These are phyloP conservation scores for Acanthis flammea DNA, from an alignment of 2,797 vertebrate species.

Conservation along the genomic window DNA sequence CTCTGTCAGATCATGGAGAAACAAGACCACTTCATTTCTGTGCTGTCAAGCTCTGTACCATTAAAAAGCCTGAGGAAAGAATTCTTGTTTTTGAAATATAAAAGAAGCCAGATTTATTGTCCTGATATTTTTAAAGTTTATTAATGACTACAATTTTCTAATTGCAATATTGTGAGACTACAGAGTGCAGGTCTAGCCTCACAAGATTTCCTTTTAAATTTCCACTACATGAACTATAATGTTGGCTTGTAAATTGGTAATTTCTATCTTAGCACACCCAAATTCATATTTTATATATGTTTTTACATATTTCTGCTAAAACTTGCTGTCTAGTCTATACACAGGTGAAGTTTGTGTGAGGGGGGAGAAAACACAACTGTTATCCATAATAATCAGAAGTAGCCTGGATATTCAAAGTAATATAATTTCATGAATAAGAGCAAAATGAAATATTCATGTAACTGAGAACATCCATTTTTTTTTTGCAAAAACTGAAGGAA, in stretches of 20 bases:
- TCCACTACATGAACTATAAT: not conserved
- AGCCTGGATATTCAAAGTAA: not conserved
- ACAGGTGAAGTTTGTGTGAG: not conserved
- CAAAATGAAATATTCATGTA: not conserved
- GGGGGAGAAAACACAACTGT: not conserved
- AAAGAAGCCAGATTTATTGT: not conserved
- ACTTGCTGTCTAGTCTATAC: not conserved
- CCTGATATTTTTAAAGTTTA: not conserved
- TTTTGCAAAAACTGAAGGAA: not conserved
- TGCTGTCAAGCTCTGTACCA: not conserved
- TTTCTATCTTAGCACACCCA: not conserved
- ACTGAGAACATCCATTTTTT: not conserved
- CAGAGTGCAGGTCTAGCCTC: not conserved
- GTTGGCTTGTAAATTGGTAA: not conserved
- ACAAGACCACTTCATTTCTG: not conserved
- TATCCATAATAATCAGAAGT: not conserved
- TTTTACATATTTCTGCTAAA: not conserved
- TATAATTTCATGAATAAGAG: not conserved
- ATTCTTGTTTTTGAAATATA: not conserved
- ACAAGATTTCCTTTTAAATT: not conserved
- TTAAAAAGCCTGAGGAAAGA: not conserved
- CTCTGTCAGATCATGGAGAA: not conserved
- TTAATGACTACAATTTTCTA: not conserved
- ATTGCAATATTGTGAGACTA: not conserved
- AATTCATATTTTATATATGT: not conserved